Evolutionary conservation across 1,140 invertebrate genomes (phyloP).

Genomic region (Zaprionus capensis): DNA sequence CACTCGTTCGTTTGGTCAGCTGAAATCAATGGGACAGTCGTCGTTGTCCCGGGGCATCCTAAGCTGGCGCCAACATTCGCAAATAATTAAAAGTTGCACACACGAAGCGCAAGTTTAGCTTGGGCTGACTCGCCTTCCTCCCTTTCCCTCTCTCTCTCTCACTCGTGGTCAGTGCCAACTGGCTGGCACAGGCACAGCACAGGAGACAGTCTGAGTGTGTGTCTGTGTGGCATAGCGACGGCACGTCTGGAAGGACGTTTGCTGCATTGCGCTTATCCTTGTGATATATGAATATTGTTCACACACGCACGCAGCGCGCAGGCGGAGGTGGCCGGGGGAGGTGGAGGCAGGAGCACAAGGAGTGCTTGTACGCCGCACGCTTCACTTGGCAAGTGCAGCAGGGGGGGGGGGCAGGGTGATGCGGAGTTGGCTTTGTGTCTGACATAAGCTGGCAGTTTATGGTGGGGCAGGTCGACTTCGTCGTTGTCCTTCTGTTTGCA

Average conservation of each 20-base stretch:
- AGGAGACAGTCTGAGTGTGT: constrained; percentile 16
- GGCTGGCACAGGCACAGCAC: constrained; percentile 39
- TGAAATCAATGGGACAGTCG: constrained; percentile 60
- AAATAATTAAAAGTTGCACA: constrained; percentile 83
- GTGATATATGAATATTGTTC: constrained; percentile 84
- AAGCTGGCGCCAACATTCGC: constrained; percentile 80
- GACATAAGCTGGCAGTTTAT: constrained; percentile 80
- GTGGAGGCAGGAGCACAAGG: constrained; percentile 9
- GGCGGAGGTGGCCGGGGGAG: neutral
- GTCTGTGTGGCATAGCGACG: constrained; percentile 32
- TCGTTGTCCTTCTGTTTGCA: constrained; percentile 77
- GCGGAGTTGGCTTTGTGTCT: constrained; percentile 69
- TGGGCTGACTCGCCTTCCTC: neutral
- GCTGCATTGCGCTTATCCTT: constrained; percentile 84
- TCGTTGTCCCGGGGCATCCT: constrained; percentile 29
- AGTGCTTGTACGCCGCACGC: constrained; percentile 48
- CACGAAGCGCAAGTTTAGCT: constrained; percentile 49
- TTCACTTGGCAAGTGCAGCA: constrained; percentile 47
- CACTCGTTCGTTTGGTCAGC: constrained; percentile 46
- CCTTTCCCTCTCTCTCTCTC: neutral
- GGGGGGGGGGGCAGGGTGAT: constrained; percentile 8
- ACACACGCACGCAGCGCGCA: constrained; percentile 68
- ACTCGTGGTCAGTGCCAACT: constrained; percentile 42
- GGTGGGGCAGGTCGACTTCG: constrained; percentile 48
- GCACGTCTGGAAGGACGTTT: constrained; percentile 83